Base-by-base conservation (phyloP, 2,888 invertebrate species). In the Cephus runcator region DNA sequence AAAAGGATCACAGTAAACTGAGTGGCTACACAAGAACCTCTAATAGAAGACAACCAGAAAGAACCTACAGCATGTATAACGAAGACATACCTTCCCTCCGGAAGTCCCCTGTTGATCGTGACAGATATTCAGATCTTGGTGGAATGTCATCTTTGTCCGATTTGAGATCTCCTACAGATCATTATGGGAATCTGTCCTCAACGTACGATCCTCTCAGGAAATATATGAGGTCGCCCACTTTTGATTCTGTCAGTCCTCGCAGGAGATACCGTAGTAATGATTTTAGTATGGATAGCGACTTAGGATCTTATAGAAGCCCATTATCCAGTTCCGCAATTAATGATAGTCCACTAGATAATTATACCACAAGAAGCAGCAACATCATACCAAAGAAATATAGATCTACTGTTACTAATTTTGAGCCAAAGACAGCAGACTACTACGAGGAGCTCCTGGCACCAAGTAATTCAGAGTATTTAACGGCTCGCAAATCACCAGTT, bases 381-480 rank as follows among this genome's bases (percentile, higher is more conserved):
- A 83, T 84, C 4, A 69, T 89, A 15, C 87, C 90, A 11, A 84
- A 87, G 56, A 89, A 88, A 71, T 90, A 89, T 68, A 86, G 87
- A 4, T 88, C 88, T n/a, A 86, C 84, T 1, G 79, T 84, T 11
- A 82, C 85, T 4, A 85, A 83, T 73, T 79, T 85, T 0, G 88
- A 89, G 35, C 87, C 90, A 0, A 90, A 89, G 79, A 88, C 88
- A 4, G 87, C 89, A 1, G 88, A 90, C 73, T 91, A 91, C 77
- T 91, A 88, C 78, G 90, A 91, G 80, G 90, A 91, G 56, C 81
- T 91, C 12, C 77, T 91, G 74, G 82, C 90, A 0, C 90, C 91
- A 1, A 86, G 80, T 34, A 84, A 84, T 76, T 82, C 88, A 4
- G 89, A 90, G 73, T 88, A 88, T 77, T 79, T 87, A 30, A 80